Evolutionary conservation across 2,113 vertebrate genomes (phyloP).

Genomic region (Chaetura pelagica): DNA sequence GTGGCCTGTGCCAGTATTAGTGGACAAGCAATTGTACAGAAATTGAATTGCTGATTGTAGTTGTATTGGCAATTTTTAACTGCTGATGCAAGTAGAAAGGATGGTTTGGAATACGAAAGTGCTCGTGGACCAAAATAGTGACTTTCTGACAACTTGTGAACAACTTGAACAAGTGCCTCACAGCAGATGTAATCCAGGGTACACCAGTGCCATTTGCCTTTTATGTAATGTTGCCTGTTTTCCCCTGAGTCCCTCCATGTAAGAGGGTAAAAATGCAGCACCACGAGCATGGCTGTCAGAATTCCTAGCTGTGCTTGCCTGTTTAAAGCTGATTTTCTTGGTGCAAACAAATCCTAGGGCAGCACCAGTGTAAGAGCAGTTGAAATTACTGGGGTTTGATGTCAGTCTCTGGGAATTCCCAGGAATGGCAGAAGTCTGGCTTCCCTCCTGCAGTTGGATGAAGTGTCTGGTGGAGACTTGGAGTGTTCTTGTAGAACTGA

Average conservation of each 20-base stretch:
- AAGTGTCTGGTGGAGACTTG: background rate
- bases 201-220: background rate
- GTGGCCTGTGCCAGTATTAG: too few relatives aligned
- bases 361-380: background rate
- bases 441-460: background rate
- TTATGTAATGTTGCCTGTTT: background rate
- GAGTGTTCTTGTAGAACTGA: background rate
- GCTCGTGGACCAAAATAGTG: conserved; percentile 10
- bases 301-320: background rate
- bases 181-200: conserved; percentile 15
- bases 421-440: rapidly evolving
- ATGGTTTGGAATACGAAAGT: background rate
- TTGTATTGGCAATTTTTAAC: background rate
- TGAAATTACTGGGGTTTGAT: background rate
- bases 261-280: background rate
- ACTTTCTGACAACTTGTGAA: conserved; percentile 30
- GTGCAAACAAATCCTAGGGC: background rate
- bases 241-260: background rate
- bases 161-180: background rate
- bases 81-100: background rate
- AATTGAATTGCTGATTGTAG: background rate
- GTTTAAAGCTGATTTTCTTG: background rate
- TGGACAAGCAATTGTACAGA: background rate
- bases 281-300: background rate
- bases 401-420: background rate